A percentile compares a stretch with the other conserved stretches of the same genome.
These are phyloP conservation scores for Cottoperca gobio DNA, from an alignment of 2,797 vertebrate genomes.

Conservation along the genomic window DNA sequence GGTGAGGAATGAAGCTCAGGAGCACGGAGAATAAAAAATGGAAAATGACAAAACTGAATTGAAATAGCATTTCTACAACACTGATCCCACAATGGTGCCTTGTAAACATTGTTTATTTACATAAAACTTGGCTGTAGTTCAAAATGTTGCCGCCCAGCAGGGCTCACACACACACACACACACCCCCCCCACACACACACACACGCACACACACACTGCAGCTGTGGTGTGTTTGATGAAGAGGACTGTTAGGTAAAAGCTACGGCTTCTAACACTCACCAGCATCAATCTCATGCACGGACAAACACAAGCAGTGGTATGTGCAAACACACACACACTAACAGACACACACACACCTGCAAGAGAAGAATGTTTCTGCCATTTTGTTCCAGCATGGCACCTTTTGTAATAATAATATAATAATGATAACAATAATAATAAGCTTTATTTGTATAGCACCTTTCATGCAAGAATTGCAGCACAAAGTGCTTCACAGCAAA, in stretches of 20 bases:
- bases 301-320: conserved; percentile 4
- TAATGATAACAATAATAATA: too few species aligned
- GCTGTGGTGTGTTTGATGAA: conserved; percentile 34
- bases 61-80: conserved; percentile 48
- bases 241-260: conserved; percentile 33
- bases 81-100: conserved; percentile 23
- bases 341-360: neutral
- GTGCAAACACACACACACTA: neutral
- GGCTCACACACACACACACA: neutral
- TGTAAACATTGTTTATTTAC: conserved; percentile 62
- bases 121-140: conserved; percentile 45
- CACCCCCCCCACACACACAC: neutral
- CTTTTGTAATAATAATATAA: too few species aligned
- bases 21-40: conserved; percentile 21
- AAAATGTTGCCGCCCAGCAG: conserved; percentile 4
- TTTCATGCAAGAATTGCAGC: too few species aligned
- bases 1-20: neutral
- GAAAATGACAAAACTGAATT: conserved; percentile 52
- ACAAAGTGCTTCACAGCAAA: too few species aligned
- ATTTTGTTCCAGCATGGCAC: too few species aligned
- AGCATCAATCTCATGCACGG: conserved; percentile 31
- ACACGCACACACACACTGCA: conserved; percentile 11
- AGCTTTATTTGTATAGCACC: too few species aligned
- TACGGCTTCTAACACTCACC: conserved; percentile 16
- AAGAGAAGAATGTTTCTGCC: too few species aligned